Evolutionary conservation across 30 jellyfish, hydroid and myxozoan genomes (phyloP), one percentile per base, ranked within the genome.

Genomic region (Haliclystus octoradiatus): DNA sequence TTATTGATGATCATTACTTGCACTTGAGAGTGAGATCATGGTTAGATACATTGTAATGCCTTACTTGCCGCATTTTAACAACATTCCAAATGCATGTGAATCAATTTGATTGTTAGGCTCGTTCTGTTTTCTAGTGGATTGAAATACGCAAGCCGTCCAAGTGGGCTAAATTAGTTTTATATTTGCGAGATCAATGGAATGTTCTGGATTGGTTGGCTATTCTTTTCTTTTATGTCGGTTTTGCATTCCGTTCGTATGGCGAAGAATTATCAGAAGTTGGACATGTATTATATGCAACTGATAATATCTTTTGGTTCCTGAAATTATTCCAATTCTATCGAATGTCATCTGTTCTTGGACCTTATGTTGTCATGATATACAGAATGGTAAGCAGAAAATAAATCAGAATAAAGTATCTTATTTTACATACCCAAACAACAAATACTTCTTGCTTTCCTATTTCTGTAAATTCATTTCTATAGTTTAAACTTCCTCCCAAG

Each of bases 311-410:
- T 30, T 83, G 85, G 85, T 62, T 62, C 40, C 32, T 71, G 65
- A 83, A 83, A 28, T 50, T 83, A 60, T 74, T 72, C 22, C 95
- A 83, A 69, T 75, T 83, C 51, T 83, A 83, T 68, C 92, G 95
- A 14, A 69, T 83, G 76, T 75, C 77, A 46, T 33, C 51, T 52
- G 77, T 78, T 2, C 81, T 83, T 27, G 95, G 95, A 19, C 95
- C 95, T 2, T 83, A 83, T 33, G 85, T 83, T 52, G 82, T 83
- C 63, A 83, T 83, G 95, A 69, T 83, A n/a, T 68, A 63, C 35
- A 27, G 79, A 69, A 83, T 83, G 95, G 95, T 83, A 74, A 62
- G 93, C 22, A n/a, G 26, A 25, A 29, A 3, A 29, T 9, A 9
- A 13, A 9, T 9, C 33, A 12, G 7, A 12, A 12, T 14, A 7